Evolutionary conservation across 1,140 invertebrate species (phyloP).

Genomic region (Cydia fagiglandana): DNA sequence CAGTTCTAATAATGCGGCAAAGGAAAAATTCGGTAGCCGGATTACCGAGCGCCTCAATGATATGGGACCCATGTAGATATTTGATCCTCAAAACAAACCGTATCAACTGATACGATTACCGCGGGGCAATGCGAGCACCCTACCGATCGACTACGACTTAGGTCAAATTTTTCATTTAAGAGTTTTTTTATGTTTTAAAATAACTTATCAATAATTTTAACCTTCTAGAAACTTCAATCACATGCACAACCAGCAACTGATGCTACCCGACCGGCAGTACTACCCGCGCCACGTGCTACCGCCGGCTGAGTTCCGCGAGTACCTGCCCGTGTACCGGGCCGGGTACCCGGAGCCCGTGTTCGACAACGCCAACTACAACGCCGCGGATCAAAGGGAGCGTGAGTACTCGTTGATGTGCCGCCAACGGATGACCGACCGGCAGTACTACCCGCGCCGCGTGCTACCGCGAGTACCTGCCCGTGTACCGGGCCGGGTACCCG

Average conservation of each 20-base stretch:
- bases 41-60: too few relatives aligned
- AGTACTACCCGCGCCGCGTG: neutral
- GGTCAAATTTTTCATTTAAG: too few relatives aligned
- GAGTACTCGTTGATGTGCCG: neutral
- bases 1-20: too few relatives aligned
- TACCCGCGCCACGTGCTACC: neutral
- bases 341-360: constrained; percentile 22
- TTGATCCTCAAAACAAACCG: too few relatives aligned
- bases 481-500: constrained; percentile 15
- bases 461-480: constrained; percentile 1
- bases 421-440: neutral
- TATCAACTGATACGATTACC: too few relatives aligned
- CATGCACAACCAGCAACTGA: neutral
- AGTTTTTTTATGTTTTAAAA: too few relatives aligned
- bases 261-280: constrained; percentile 19
- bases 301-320: neutral
- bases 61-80: too few relatives aligned
- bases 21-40: too few relatives aligned
- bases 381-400: neutral
- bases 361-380: constrained; percentile 11
- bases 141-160: too few relatives aligned
- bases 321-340: constrained; percentile 12
- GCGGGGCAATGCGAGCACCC: too few relatives aligned
- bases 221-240: constrained; percentile 2
- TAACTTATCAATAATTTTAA: too few relatives aligned